Evolutionary conservation across 2,888 invertebrate genomes (phyloP).

Genomic region (Caenorhabditis sp.): DNA sequence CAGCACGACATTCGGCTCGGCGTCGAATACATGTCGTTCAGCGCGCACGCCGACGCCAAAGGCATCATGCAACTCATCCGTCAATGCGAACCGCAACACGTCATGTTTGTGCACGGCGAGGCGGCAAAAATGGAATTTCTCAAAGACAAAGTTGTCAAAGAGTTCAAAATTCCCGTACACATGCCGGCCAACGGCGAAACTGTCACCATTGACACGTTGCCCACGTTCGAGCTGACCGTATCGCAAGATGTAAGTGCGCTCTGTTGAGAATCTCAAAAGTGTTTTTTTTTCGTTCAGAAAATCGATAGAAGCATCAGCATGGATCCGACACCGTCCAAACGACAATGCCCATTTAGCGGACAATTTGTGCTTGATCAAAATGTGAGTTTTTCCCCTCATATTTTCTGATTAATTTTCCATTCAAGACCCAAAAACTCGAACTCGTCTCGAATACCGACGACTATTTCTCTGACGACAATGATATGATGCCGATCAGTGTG

Average conservation of each 20-base stretch:
- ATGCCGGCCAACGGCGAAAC: constrained; percentile 96
- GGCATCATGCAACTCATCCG: constrained; percentile 82
- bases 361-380: constrained; percentile 54
- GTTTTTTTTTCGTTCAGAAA: constrained; percentile 10
- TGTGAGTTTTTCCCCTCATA: background rate
- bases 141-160: constrained; percentile 86
- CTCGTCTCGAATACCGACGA: background rate
- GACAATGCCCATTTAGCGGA: constrained; percentile 62
- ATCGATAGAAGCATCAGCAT: constrained; percentile 41
- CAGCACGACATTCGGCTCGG: constrained; percentile 73
- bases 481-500: background rate
- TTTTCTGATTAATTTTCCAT: background rate
- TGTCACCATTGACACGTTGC: constrained; percentile 78
- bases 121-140: constrained; percentile 97
- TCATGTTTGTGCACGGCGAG: constrained; percentile 96
- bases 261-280: background rate
- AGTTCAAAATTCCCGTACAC: constrained; percentile 66
- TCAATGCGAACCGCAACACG: constrained; percentile 94
- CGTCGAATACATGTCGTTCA: constrained; percentile 92
- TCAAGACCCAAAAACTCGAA: background rate
- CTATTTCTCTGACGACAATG: background rate
- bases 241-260: constrained; percentile 15
- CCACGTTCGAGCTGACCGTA: constrained; percentile 50
- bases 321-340: constrained; percentile 59
- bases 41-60: constrained; percentile 99